Conservation (phyloP, 1,140 invertebrate genomes). For the Platorchestia sp. region DNA sequence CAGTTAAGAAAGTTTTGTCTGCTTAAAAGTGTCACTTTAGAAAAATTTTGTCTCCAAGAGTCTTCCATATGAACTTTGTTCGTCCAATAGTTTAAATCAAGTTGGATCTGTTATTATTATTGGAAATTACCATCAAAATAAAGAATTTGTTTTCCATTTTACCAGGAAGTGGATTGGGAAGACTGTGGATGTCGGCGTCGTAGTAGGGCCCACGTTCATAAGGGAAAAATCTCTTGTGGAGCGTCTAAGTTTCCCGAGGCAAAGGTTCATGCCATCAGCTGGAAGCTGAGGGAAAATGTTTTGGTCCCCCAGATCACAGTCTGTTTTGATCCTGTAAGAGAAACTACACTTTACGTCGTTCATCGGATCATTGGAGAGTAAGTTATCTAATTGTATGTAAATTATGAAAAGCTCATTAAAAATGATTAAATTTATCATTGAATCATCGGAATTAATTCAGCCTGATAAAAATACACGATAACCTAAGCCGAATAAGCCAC, state of each 20-base stretch:
- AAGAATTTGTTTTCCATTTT: background rate
- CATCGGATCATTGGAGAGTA: conserved; percentile 55
- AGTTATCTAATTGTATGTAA: background rate
- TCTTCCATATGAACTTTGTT: background rate
- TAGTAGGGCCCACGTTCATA: background rate
- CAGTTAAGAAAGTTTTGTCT: background rate
- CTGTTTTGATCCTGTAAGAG: conserved; percentile 38
- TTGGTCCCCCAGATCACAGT: conserved; percentile 54
- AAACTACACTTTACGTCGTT: conserved; percentile 47
- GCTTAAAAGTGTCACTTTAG: background rate
- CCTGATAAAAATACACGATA: too few relatives aligned
- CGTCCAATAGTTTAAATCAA: background rate
- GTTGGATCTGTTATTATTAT: background rate
- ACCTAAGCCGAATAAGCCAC: too few relatives aligned
- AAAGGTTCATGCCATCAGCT: conserved; percentile 45
- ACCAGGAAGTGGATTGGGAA: conserved; percentile 2
- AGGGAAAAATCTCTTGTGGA: background rate
- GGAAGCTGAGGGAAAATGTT: background rate
- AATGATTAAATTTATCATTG: too few relatives aligned
- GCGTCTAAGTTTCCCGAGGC: background rate
- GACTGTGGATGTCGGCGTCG: background rate
- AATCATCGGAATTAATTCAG: too few relatives aligned
- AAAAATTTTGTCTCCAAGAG: background rate
- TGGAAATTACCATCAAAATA: background rate
- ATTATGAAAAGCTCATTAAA: background rate